Evolutionary conservation across 2,113 vertebrate genomes (phyloP), one percentile per base, ranked within the genome.

Genomic region (Ptyas mucosa): DNA sequence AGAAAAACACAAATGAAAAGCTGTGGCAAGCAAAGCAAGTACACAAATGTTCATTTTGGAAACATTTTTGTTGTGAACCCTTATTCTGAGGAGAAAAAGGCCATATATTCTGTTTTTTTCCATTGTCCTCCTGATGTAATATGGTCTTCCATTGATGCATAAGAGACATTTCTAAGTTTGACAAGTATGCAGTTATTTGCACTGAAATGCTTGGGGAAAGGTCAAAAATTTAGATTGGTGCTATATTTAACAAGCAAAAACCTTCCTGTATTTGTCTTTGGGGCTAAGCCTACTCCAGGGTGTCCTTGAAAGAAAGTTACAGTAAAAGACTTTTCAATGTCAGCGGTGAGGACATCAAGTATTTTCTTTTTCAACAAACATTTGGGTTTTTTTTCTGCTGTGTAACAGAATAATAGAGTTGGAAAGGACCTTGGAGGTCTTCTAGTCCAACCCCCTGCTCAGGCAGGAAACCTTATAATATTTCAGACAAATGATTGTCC

Each of bases 1-100:
- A 91, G 85, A 92, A 91, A 69, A 92, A 53, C 26, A 94, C n/a
- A 94, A 88, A 95, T 34, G 29, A 55, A 64, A 89, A 91, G 87
- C 23, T 55, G 46, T 93, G 94, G 24, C 11, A 81, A 89, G 1
- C 85, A 55, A 88, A 90, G 90, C 85, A 49, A 94, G 21, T 49
- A 8, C 49, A 18, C 34, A 39, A 43, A 90, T 10, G 52, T 58
- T 29, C 87, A 91, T 87, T 52, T 91, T 86, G 54, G 95, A 18
- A 85, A 0, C 29, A 23, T 12, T 86, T 75, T 91, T 1, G 87
- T 14, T 51, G 26, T 6, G 51, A 9, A 49, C 8, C 2, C 51
- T 54, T 89, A 89, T 24, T 89, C 43, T 34, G 49, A 46, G 39
- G 88, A 57, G 0, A 24, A 52, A 69, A 85, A 24, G 26, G 92